Evolutionary conservation across 2,797 vertebrate genomes (phyloP).

Genomic region (Capromys pilorides): DNA sequence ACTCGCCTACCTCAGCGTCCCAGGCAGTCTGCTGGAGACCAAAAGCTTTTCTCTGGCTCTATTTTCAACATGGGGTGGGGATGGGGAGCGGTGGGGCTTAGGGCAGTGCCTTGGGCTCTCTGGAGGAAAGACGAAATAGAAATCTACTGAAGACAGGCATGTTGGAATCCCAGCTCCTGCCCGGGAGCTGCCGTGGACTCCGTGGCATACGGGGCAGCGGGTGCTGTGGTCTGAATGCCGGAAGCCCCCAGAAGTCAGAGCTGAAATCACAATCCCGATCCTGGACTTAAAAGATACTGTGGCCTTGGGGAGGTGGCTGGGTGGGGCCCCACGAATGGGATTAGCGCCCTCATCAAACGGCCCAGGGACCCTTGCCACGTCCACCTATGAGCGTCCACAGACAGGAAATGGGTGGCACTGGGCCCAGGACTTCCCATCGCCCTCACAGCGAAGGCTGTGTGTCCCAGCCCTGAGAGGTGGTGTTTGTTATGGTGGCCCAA

Average conservation of each 20-base stretch:
- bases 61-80: not conserved
- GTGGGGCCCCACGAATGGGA: too few relatives aligned
- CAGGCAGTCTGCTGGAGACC: not conserved
- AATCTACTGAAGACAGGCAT: too few relatives aligned
- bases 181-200: not conserved
- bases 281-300: not conserved
- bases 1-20: rapidly evolving
- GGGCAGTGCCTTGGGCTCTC: not conserved
- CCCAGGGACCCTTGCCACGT: rapidly evolving
- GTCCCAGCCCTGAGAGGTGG: rapidly evolving
- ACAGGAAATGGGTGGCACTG: rapidly evolving
- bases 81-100: not conserved
- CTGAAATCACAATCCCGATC: not conserved
- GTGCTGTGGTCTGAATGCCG: not conserved
- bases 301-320: not conserved
- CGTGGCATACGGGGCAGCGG: rapidly evolving
- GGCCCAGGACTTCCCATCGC: not conserved
- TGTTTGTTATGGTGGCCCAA: rapidly evolving
- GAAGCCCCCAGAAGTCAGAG: too few relatives aligned
- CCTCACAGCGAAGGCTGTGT: not conserved
- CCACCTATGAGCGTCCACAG: too few relatives aligned
- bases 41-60: not conserved
- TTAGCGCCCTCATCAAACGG: not conserved
- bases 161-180: rapidly evolving
- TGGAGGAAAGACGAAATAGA: not conserved